Evolutionary conservation across 2,888 invertebrate species (phyloP), one percentile per base, ranked within the genome.

Genomic region (Torymus tubicola): DNA sequence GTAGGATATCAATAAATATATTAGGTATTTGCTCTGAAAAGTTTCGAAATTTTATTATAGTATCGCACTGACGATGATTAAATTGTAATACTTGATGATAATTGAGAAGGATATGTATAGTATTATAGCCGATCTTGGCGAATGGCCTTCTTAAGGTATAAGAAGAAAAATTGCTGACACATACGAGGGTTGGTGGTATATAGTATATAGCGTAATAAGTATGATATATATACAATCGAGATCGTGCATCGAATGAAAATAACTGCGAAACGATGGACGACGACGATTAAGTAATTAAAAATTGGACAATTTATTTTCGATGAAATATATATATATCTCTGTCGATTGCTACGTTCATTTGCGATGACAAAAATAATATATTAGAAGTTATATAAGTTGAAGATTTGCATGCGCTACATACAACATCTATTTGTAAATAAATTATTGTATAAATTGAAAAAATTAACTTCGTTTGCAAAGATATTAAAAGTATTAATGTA

Each of bases 211-310:
- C 0, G 42, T 10, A 63, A 63, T 42, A 64, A 42, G 24, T 60
- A 50, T 60, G 31, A 8, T 69, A 24, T 42, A 13, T 74, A 14
- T 57, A 42, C 24, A 57, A 57, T 31, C 64, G 50, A 65, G 50
- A 31, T 74, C 24, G 57, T 65, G 65, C 65, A 65, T 65, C 57
- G 73, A 65, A 74, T 65, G 31, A 65, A 57, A 50, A n/a, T n/a
- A n/a, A n/a, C 52, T 42, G 13, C 21, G 61, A 61, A 52, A 31
- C 31, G 31, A 31, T 31, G 31, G 31, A 31, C 31, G 31, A 31
- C 31, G 31, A 31, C 3, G 31, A 31, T 31, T 31, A 31, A 31
- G 31, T 31, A 31, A 31, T 31, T 31, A 8, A 31, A 8, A 31
- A 8, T 31, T 31, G 31, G 31, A 31, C 31, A 31, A n/a, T 31